phyloP scores from a whole-genome alignment of 37 sponge, comb jelly and placozoan species.

The Beroe forskalii region DNA sequence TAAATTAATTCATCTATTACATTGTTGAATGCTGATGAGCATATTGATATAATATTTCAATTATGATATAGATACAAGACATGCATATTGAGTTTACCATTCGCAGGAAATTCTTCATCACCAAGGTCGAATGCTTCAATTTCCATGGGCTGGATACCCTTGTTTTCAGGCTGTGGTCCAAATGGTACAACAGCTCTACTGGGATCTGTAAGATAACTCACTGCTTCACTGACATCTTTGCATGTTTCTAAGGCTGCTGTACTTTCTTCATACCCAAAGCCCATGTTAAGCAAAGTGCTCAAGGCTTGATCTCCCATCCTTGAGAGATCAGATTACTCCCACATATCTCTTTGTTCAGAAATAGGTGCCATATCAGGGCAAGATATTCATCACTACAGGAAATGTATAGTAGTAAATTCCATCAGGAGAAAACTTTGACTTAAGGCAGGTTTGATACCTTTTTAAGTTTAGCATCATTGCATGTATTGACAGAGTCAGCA shows the following conservation, averaged over 20 bases:
- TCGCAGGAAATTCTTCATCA: constrained; percentile 19
- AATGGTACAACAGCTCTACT: constrained; percentile 31
- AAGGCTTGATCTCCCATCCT: constrained; percentile 48
- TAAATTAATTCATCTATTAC: no score
- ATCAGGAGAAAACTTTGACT: no score
- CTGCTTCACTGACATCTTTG: constrained; percentile 59
- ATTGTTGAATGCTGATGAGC: no score
- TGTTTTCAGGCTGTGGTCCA: constrained; percentile 43
- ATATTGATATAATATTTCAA: no score
- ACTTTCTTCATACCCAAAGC: constrained; percentile 62
- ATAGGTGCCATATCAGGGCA: background rate
- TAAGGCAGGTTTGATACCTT: no score
- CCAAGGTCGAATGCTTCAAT: constrained; percentile 47
- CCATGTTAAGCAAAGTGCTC: constrained; percentile 51
- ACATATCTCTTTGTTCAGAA: background rate
- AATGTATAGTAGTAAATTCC: no score
- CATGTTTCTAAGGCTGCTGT: constrained; percentile 31
- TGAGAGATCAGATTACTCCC: background rate
- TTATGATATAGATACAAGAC: no score
- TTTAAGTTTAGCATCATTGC: no score
- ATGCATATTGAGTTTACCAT: background rate
- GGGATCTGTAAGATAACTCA: constrained; percentile 11
- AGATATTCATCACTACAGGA: no score
- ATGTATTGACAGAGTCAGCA: no score
- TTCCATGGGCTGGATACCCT: constrained; percentile 11